Conservation (phyloP, 2,113 vertebrate species). For the Carollia perspicillata region DNA sequence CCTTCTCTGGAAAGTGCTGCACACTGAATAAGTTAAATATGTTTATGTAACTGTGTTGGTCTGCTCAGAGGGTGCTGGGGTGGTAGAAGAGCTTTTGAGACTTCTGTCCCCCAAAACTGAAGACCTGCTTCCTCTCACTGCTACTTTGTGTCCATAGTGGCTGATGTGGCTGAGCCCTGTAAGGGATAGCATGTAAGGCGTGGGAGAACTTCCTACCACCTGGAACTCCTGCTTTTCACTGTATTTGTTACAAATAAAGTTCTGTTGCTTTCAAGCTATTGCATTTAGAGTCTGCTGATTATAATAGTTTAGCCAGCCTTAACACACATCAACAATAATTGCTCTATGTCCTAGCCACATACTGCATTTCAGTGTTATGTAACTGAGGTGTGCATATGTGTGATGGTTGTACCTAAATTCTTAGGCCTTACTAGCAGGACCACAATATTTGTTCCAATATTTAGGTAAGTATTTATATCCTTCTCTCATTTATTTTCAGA, state of each 20-base stretch:
- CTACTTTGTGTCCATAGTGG: not conserved
- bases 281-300: not conserved
- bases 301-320: not conserved
- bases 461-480: not conserved
- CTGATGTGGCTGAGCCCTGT: not conserved
- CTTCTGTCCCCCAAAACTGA: not conserved
- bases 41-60: not conserved
- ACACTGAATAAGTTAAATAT: not conserved
- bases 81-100: not conserved
- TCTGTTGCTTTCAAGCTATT: not conserved
- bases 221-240: not conserved
- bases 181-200: not conserved
- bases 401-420: not conserved
- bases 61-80: not conserved
- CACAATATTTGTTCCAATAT: not conserved
- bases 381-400: not conserved
- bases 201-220: too few species aligned
- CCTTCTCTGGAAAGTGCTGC: not conserved
- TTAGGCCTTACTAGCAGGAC: too few species aligned
- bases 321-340: not conserved
- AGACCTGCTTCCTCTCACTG: not conserved
- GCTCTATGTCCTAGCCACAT: not conserved
- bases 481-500: not conserved
- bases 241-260: not conserved
- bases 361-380: not conserved